Evolutionary conservation across 2,888 invertebrate genomes (phyloP).

Genomic region (Morinoia aosen): DNA sequence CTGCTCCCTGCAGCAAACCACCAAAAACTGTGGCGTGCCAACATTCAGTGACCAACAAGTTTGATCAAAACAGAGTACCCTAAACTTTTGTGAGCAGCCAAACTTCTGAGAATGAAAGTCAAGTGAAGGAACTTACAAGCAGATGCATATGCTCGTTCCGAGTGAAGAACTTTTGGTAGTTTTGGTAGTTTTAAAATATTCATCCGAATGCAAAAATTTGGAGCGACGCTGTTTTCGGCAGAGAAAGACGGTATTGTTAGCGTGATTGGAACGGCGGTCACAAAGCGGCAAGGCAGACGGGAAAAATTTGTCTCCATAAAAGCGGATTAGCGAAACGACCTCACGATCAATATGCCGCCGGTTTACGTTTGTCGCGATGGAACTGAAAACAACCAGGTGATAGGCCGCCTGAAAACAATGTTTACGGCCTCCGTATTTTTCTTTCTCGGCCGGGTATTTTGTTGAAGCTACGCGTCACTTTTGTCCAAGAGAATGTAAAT

Average conservation of each 20-base stretch:
- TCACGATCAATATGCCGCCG: background rate
- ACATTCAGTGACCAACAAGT: background rate
- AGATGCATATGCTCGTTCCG: background rate
- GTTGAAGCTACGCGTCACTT: background rate
- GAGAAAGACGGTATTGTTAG: background rate
- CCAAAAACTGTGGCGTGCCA: background rate
- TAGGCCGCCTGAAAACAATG: background rate
- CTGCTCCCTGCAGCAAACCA: background rate
- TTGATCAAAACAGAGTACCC: background rate
- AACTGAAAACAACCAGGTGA: background rate
- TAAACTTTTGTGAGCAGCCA: background rate
- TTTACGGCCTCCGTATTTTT: background rate
- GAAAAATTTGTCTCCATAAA: slow-evolving; percentile 2
- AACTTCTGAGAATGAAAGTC: background rate
- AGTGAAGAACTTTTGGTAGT: background rate
- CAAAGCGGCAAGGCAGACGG: background rate
- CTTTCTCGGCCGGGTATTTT: background rate
- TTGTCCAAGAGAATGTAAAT: background rate
- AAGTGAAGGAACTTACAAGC: background rate
- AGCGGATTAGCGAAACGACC: background rate
- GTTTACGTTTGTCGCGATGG: background rate
- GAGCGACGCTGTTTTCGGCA: background rate
- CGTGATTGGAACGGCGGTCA: background rate
- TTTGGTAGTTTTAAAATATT: background rate
- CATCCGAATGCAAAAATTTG: background rate